Conservation (phyloP, 2,888 invertebrate species). For the Globia sparganii region DNA sequence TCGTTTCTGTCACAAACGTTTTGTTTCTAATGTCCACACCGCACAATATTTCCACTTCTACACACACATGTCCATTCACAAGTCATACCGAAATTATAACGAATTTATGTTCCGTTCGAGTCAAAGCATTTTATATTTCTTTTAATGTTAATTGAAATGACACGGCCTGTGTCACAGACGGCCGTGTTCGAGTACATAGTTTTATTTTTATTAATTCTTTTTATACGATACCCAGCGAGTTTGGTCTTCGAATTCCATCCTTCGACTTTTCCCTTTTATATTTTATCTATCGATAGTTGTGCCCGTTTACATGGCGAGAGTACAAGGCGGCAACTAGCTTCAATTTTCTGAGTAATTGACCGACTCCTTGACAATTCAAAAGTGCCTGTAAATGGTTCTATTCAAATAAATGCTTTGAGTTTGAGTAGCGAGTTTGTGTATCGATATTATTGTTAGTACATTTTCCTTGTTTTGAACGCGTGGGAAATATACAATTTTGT, state of each 20-base stretch:
- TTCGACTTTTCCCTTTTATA: constrained; percentile 83
- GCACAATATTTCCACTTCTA: constrained; percentile 72
- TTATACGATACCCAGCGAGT: constrained; percentile 80
- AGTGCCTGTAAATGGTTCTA: not conserved
- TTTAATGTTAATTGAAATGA: constrained; percentile 88
- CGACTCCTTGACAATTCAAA: not conserved
- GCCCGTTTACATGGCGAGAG: constrained; percentile 75
- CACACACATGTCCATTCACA: constrained; percentile 67
- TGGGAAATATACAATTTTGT: not conserved
- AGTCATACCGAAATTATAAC: constrained; percentile 75
- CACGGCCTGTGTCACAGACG: constrained; percentile 80
- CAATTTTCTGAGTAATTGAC: not conserved
- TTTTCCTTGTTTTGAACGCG: not conserved
- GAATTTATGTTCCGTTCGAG: constrained; percentile 75
- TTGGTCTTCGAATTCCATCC: constrained; percentile 83
- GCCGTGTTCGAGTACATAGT: constrained; percentile 71
- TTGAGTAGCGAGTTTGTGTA: not conserved
- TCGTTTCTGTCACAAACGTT: constrained; percentile 18
- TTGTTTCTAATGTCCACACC: constrained; percentile 22
- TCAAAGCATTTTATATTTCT: constrained; percentile 81
- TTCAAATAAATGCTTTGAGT: not conserved
- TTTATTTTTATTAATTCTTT: constrained; percentile 83
- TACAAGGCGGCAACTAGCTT: not conserved
- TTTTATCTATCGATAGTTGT: constrained; percentile 76
- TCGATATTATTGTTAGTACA: not conserved